A percentile compares a stretch with the other conserved stretches of the same genome.
Conservation (phyloP, 2,797 vertebrate species). For the Luscinia luscinia region DNA sequence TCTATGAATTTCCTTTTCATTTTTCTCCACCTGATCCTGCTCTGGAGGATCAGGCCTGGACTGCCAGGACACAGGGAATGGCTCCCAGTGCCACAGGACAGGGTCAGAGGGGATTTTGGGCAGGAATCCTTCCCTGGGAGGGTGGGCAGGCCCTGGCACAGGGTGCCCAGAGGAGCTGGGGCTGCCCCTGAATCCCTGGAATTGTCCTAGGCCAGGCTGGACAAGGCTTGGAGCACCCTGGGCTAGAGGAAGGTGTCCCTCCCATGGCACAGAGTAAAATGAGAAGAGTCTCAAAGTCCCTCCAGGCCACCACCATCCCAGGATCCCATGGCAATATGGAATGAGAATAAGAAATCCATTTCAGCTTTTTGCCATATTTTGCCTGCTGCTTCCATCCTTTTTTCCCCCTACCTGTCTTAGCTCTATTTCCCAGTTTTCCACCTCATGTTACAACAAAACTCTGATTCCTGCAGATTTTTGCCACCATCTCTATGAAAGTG, state of each 20-base stretch:
- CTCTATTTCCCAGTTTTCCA: not conserved
- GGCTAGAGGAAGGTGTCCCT: not conserved
- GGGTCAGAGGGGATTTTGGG: not conserved
- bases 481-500: not conserved
- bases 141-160: not conserved
- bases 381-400: not conserved
- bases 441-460: not conserved
- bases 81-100: not conserved
- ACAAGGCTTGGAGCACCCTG: not conserved
- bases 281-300: not conserved
- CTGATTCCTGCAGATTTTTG: not conserved
- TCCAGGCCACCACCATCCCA: not conserved
- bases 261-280: not conserved
- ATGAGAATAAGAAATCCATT: not conserved
- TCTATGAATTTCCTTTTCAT: not conserved
- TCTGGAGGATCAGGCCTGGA: not conserved
- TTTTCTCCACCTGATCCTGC: not conserved
- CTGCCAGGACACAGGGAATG: not conserved
- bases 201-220: not conserved
- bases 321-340: not conserved
- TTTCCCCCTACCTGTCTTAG: not conserved
- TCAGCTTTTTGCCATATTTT: not conserved
- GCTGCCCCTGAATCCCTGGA: not conserved
- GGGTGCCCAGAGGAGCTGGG: not conserved
- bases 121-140: not conserved